These are phyloP conservation scores for Mesopsocus fuscifrons DNA, from an alignment of 2,888 invertebrate genomes.

Conservation along the genomic window DNA sequence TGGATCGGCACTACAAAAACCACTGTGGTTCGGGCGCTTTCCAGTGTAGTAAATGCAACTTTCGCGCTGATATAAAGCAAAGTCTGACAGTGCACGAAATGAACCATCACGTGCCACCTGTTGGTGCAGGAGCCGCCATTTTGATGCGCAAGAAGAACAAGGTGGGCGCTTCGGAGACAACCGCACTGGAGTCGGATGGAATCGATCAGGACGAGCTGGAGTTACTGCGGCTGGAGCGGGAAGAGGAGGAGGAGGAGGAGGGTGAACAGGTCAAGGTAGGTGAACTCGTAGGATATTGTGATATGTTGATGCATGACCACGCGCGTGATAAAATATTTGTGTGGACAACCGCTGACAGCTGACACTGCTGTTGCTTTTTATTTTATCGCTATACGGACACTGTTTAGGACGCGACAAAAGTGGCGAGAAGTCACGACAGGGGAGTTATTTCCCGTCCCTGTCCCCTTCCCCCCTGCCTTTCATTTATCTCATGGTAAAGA, in stretches of 20 bases:
- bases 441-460: no score
- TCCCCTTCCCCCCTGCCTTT: no score
- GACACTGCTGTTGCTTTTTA: no score
- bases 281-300: no score
- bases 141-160: slow-evolving; percentile 42
- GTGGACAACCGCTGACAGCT: no score
- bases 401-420: no score
- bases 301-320: no score
- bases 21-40: slow-evolving; percentile 74
- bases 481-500: no score
- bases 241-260: slow-evolving; percentile 16
- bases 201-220: slow-evolving; percentile 20
- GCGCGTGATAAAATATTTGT: no score
- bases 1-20: slow-evolving; percentile 84
- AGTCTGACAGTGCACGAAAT: slow-evolving; percentile 81
- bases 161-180: slow-evolving; percentile 49
- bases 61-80: slow-evolving; percentile 80
- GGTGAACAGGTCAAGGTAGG: background rate
- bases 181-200: slow-evolving; percentile 16
- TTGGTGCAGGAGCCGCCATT: slow-evolving; percentile 34
- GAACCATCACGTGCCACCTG: slow-evolving; percentile 72
- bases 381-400: no score
- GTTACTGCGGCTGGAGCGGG: slow-evolving; percentile 17
- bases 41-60: slow-evolving; percentile 72
- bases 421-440: no score